Evolutionary conservation across 2,888 invertebrate genomes (phyloP).

Genomic region (Cosmopolites sordidus): DNA sequence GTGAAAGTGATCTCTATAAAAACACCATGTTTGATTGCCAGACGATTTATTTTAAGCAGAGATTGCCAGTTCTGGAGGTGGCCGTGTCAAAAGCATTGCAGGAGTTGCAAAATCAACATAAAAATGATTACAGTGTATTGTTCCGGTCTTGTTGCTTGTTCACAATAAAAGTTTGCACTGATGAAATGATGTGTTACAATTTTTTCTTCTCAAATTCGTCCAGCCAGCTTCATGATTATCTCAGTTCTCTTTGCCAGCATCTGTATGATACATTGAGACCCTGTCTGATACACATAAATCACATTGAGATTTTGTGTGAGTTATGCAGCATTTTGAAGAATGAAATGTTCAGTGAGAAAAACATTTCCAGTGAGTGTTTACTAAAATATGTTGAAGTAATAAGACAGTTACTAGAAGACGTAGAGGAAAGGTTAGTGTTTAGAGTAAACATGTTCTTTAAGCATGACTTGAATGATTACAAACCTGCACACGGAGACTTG

Average conservation of each 20-base stretch:
- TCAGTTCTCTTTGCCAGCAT: conserved; percentile 73
- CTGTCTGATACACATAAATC: conserved; percentile 92
- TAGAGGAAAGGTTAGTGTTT: conserved; percentile 94
- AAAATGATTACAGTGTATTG: conserved; percentile 76
- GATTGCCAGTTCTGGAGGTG: conserved; percentile 62
- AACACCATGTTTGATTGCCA: conserved; percentile 74
- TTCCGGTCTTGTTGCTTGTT: conserved; percentile 86
- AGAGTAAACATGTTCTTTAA: conserved; percentile 91
- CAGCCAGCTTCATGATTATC: conserved; percentile 53
- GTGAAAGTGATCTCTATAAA: conserved; percentile 69
- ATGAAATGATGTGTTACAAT: conserved; percentile 86
- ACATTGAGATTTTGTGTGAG: conserved; percentile 95
- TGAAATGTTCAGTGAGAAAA: conserved; percentile 88
- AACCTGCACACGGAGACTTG: conserved; percentile 90
- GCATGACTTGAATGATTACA: conserved; percentile 82
- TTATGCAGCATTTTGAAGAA: conserved; percentile 88
- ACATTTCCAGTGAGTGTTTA: conserved; percentile 72
- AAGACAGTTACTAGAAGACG: conserved; percentile 84
- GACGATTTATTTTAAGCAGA: conserved; percentile 73
- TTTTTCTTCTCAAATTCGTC: conserved; percentile 81
- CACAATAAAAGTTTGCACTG: conserved; percentile 88
- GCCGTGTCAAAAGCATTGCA: conserved; percentile 67
- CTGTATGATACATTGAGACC: conserved; percentile 91
- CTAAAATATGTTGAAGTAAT: conserved; percentile 73
- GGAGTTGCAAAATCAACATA: conserved; percentile 60